Base-by-base conservation (phyloP, 1,140 invertebrate species). In the Atta texana region DNA sequence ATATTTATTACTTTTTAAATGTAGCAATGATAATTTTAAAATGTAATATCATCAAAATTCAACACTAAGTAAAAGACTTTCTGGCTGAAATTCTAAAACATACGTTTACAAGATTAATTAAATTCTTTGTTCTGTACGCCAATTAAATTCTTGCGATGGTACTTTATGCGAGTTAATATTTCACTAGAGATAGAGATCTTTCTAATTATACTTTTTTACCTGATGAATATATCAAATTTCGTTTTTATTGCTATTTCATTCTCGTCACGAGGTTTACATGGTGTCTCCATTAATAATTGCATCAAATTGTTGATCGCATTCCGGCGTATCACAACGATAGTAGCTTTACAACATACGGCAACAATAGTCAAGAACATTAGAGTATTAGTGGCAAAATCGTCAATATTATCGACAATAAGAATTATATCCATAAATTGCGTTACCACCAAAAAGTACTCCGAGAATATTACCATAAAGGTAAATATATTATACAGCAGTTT, bases 291-390 rank as follows among this genome's bases (percentile, higher is more conserved):
- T 24, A 78, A 66, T 64, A 31, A 3, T 31, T 51, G 24, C 3
- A 78, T 6, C 39, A 78, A 18, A 0, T 78, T 64, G 6, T 31
- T 78, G 21, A 78, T 78, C 2, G 24, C 39, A 1, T 78, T 31
- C 1, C 75, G 75, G 31, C 59, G 75, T 49, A 64, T 1, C 18
- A 66, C 16, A 28, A 53, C 12, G 39, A 66, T n/a, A 8, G 75
- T 78, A 3, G 59, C 59, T 66, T 78, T 78, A 21, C 75, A 75
- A 53, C 24, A 31, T n/a, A 78, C 75, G 12, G 59, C 75, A 49
- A 78, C 39, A 34, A 78, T 10, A 21, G 28, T 57, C 12, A 82
- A 2, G 3, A 72, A 81, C 18, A 72, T 71, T 24, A 68, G 16
- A 51, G 49, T 64, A 78, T 49, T 34, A 49, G 28, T 59, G 0